A percentile compares a stretch with the other conserved stretches of the same genome.
These are phyloP conservation scores for Myxocyprinus asiaticus DNA, from an alignment of 2,113 vertebrate species.

Conservation along the genomic window DNA sequence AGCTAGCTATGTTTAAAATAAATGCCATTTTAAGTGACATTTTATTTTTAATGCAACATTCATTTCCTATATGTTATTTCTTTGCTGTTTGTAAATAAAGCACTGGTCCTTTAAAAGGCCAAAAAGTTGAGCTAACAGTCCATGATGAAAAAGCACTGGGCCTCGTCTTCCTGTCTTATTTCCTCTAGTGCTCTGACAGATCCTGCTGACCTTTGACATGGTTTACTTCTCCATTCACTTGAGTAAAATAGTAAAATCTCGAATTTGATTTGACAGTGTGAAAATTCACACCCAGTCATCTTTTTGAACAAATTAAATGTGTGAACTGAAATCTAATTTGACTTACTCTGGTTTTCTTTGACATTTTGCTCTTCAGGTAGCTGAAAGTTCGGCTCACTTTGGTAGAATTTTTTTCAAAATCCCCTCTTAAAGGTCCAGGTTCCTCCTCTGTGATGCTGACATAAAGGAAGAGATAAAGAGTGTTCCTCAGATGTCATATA, in stretches of 20 bases:
- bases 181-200: conserved; percentile 32
- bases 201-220: background rate
- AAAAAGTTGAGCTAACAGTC: background rate
- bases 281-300: background rate
- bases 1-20: too few relatives aligned
- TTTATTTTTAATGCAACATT: too few relatives aligned
- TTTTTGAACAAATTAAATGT: background rate
- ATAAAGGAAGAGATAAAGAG: conserved; percentile 31
- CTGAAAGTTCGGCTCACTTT: conserved; percentile 98
- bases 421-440: conserved; percentile 78
- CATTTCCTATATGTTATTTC: too few relatives aligned
- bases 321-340: background rate
- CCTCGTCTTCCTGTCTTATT: conserved; percentile 41
- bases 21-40: too few relatives aligned
- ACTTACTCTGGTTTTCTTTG: conserved; percentile 92
- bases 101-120: background rate
- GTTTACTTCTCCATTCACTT: background rate
- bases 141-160: conserved; percentile 12
- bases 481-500: too few relatives aligned
- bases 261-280: background rate
- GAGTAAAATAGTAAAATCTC: background rate
- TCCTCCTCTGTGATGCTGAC: conserved; percentile 90
- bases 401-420: conserved; percentile 82
- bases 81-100: background rate
- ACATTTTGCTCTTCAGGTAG: conserved; percentile 99